Evolutionary conservation across 2,797 vertebrate genomes (phyloP).

Genomic region (Rhadinocentrus ornatus): DNA sequence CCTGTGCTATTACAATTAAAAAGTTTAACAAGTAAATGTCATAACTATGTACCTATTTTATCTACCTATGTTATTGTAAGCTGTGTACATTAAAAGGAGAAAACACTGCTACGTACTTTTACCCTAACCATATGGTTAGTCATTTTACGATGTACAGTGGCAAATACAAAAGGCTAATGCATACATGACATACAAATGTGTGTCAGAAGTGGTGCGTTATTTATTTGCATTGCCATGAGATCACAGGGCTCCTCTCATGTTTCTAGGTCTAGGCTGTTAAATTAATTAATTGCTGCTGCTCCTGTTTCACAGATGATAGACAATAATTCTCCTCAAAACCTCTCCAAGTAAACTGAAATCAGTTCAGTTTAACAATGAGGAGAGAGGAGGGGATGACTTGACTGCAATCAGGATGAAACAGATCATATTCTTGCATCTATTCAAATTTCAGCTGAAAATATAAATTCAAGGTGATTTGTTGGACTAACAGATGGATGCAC

Average conservation of each 20-base stretch:
- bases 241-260: not conserved
- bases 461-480: conserved; percentile 17
- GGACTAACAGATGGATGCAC: conserved; percentile 15
- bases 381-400: conserved; percentile 4
- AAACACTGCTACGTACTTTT: not conserved
- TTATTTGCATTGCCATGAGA: not conserved
- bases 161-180: not conserved
- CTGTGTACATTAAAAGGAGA: too few species aligned
- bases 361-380: too few species aligned
- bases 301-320: conserved; percentile 37
- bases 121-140: not conserved
- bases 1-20: not conserved
- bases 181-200: not conserved
- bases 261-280: conserved; percentile 29
- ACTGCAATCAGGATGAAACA: conserved; percentile 23
- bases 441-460: conserved; percentile 22
- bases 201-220: not conserved
- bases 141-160: not conserved
- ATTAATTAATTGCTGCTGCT: conserved; percentile 40
- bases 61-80: too few species aligned
- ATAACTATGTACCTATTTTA: too few species aligned
- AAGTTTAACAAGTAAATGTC: too few species aligned
- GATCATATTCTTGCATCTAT: conserved; percentile 6
- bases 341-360: conserved; percentile 38
- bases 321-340: conserved; percentile 17